Base-by-base conservation (phyloP, 2,113 vertebrate genomes). In the Nothobranchius kuhntae region DNA sequence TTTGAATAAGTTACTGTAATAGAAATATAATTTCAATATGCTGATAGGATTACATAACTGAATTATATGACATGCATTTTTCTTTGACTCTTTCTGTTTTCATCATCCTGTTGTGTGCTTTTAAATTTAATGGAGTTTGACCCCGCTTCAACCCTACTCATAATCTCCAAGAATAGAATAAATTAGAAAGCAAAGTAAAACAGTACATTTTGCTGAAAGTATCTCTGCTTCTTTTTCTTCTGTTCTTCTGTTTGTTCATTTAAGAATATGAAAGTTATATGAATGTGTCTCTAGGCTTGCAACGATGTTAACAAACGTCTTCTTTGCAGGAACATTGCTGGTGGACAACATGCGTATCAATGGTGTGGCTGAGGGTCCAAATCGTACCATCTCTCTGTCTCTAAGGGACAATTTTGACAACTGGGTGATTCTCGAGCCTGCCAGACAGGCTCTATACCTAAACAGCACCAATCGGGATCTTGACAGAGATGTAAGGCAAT, bases 301-400 rank as follows among this genome's bases (percentile, higher is more conserved):
- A 30, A 4, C 30, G 2, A 0, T 30, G 30, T 30, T 30, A 30
- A 3, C 4, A 30, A 30, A 30, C 2, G 30, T 30, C 4, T 30
- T 30, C 4, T 30, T 86, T 50, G 0, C 90, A 99, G 98, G 98
- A 85, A 99, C 98, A 0, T 87, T 99, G 81, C 77, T 99, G 85
- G 95, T 99, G 86, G 96, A 97, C 84, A 97, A 95, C 74, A 98
- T 99, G 96, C 93, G 98, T 87, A 99, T 99, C 83, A 98, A 98
- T 67, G 98, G 98, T 1, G 93, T 94, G 46, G 95, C 96, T 0
- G 90, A 94, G 76, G 96, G 95, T 65, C 93, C 93, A 0, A 85
- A 94, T 48, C 94, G 95, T 21, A 99, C 96, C 74, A 99, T 99
- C 14, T 95, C 96, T 42, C 92, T 99, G 55, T 95, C 95, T 7